Evolutionary conservation across 2,797 vertebrate species (phyloP).

Genomic region (Cynopterus sphinx): DNA sequence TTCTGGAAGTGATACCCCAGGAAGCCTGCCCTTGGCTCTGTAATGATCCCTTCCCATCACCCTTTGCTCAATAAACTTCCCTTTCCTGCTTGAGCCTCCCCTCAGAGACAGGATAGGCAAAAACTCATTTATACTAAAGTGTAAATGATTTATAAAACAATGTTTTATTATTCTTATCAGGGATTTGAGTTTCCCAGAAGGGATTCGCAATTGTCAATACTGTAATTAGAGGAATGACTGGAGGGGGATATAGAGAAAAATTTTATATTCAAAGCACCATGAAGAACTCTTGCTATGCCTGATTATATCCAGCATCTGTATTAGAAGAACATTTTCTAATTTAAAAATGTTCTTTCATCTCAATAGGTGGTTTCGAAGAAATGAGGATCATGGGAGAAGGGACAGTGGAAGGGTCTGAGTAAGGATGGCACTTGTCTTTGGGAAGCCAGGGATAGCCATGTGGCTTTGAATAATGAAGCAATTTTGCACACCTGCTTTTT

Average conservation of each 20-base stretch:
- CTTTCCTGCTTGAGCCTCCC: not conserved
- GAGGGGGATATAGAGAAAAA: not conserved
- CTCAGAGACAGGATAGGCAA: not conserved
- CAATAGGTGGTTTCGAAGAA: not conserved
- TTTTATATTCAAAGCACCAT: not conserved
- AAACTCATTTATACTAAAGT: not conserved
- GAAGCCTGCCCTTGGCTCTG: not conserved
- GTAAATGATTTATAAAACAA: not conserved
- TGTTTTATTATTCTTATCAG: not conserved
- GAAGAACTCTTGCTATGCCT: not conserved
- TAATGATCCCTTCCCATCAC: not conserved
- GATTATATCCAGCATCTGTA: not conserved
- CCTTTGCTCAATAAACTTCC: not conserved
- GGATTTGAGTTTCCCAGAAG: not conserved
- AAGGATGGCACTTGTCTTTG: not conserved
- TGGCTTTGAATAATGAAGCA: conserved; percentile 26
- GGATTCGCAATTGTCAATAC: not conserved
- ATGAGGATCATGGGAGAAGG: conserved; percentile 57
- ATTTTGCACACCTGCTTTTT: conserved; percentile 79
- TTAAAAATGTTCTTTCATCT: not conserved
- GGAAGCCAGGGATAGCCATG: not conserved
- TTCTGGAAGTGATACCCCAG: not conserved
- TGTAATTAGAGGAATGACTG: not conserved
- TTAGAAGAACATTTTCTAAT: not conserved
- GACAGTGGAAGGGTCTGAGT: conserved; percentile 27